Evolutionary conservation across 2,113 vertebrate species (phyloP).

Genomic region (Tamias sibiricus): DNA sequence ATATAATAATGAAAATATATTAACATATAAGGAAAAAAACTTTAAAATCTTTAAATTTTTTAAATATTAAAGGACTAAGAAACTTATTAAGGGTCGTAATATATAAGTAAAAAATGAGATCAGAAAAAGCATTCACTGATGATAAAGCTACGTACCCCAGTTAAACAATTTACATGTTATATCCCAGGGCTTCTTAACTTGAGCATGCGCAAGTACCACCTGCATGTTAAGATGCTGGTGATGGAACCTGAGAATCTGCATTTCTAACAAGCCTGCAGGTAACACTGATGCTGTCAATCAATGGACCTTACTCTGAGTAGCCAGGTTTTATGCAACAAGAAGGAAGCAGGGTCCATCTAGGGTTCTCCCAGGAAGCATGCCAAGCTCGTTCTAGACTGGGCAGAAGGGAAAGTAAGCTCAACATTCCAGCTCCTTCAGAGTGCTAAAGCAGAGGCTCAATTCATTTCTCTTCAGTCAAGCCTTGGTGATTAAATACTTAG

Average conservation of each 20-base stretch:
- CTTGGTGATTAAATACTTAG: slow-evolving; percentile 4
- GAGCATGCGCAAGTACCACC: neutral
- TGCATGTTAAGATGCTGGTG: neutral
- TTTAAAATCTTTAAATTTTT: slow-evolving; percentile 31
- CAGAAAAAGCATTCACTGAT: neutral
- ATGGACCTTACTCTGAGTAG: neutral
- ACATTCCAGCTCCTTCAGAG: neutral
- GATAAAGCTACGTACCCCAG: neutral
- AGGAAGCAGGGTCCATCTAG: neutral
- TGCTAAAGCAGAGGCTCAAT: neutral
- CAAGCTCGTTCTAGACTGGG: neutral
- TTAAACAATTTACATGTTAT: neutral
- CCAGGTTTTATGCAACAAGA: neutral
- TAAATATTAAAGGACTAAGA: neutral
- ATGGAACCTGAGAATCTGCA: neutral
- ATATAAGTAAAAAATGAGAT: neutral
- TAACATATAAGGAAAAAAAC: neutral
- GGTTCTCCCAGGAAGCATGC: neutral
- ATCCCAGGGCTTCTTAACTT: neutral
- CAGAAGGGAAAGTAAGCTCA: neutral
- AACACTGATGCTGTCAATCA: neutral
- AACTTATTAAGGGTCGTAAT: neutral
- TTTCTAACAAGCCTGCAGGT: neutral
- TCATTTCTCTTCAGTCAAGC: neutral
- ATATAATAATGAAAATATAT: neutral